Conservation (phyloP, 2,888 invertebrate species). For the Laspeyria flexula region DNA sequence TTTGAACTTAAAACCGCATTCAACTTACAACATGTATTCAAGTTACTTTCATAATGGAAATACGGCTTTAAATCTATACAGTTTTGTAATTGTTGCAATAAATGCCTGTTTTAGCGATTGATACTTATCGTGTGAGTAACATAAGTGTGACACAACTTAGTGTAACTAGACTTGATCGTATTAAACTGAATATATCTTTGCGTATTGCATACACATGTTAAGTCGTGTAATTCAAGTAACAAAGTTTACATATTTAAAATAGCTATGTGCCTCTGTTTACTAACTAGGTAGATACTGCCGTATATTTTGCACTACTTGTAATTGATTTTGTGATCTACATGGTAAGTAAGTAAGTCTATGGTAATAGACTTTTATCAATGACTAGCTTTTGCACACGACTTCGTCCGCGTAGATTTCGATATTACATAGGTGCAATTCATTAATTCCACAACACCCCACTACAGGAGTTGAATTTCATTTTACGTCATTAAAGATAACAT, state of each 20-base stretch:
- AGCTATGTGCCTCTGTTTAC: constrained; percentile 4
- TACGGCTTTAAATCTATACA: constrained; percentile 7
- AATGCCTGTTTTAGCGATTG: constrained; percentile 19
- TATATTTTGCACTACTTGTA: constrained; percentile 26
- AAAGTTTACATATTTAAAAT: constrained; percentile 27
- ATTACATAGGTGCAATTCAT: no score
- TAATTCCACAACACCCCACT: no score
- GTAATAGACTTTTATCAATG: no score
- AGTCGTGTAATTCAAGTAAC: constrained; percentile 46
- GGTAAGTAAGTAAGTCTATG: no score
- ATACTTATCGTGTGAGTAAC: constrained; percentile 23
- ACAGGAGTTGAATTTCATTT: no score
- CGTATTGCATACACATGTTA: constrained; percentile 42
- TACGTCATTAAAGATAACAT: no score
- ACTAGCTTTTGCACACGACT: no score
- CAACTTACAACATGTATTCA: no score
- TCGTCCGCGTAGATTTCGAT: no score
- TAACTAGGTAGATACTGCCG: no score
- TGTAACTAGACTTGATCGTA: constrained; percentile 10
- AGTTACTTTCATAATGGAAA: no score
- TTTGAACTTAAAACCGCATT: no score
- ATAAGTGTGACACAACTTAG: constrained; percentile 30
- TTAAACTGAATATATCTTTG: constrained; percentile 17
- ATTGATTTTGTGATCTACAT: constrained; percentile 1
- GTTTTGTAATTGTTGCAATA: constrained; percentile 12